Conservation (phyloP, 1,140 invertebrate species). For the Grapholita molesta region DNA sequence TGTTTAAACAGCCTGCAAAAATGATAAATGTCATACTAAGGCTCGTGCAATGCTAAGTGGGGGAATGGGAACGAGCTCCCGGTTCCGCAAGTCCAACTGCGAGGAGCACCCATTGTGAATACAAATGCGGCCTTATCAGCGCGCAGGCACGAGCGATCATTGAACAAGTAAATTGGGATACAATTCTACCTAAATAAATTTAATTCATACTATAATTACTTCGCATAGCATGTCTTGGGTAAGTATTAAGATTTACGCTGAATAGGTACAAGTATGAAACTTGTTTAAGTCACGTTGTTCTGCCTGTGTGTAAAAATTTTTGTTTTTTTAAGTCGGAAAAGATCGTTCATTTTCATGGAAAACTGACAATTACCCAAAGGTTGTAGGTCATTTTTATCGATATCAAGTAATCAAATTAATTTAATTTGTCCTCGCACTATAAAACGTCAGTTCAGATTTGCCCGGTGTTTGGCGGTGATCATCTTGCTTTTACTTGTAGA, state of each 20-base stretch:
- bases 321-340: no score
- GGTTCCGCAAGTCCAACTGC: background rate
- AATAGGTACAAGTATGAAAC: background rate
- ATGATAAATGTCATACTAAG: background rate
- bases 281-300: no score
- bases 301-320: no score
- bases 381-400: no score
- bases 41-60: background rate
- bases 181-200: background rate
- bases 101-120: background rate
- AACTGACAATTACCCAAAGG: no score
- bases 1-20: background rate
- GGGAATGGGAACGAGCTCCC: background rate
- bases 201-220: background rate
- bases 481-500: no score
- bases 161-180: conserved; percentile 12
- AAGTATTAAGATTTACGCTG: background rate
- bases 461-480: no score
- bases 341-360: no score
- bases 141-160: background rate
- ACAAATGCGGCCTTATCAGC: conserved; percentile 11
- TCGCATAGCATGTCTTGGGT: background rate
- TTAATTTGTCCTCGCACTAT: no score
- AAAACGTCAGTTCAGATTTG: no score
- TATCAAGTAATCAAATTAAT: no score